A percentile compares a stretch with the other conserved stretches of the same genome.
phyloP scores from a whole-genome alignment of 2,113 vertebrate species.

The Ibidorhyncha struthersii region DNA sequence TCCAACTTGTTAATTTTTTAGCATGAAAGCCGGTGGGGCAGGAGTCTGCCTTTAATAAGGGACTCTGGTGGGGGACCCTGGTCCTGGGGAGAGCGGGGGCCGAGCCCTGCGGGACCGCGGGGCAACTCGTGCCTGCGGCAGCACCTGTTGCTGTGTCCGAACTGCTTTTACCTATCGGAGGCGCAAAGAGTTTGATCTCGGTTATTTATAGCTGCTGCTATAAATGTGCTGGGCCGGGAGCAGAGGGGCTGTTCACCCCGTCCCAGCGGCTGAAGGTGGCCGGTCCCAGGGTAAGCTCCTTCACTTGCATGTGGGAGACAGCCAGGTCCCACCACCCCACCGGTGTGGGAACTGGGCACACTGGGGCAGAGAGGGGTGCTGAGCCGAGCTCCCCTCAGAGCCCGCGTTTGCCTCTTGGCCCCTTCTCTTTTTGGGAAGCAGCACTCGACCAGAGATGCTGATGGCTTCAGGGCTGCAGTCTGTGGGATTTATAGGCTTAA shows the following conservation, averaged over 20 bases:
- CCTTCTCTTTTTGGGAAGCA: background rate
- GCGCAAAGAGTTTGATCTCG: background rate
- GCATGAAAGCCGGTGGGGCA: background rate
- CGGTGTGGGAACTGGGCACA: background rate
- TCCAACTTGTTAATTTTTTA: background rate
- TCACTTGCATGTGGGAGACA: too few species aligned
- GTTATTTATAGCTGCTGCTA: constrained; percentile 78
- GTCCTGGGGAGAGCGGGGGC: background rate
- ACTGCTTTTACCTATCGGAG: background rate
- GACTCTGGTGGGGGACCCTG: background rate
- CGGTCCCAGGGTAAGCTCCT: background rate
- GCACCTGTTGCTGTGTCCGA: background rate
- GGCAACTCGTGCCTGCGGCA: background rate
- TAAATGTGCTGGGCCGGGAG: constrained; percentile 61
- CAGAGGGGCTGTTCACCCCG: background rate
- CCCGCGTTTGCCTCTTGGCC: fast-evolving
- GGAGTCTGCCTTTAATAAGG: background rate
- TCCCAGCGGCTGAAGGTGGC: background rate
- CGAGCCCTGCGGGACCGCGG: fast-evolving
- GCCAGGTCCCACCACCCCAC: too few species aligned
- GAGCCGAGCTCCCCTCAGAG: background rate
- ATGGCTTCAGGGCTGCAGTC: background rate
- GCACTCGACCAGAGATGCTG: fast-evolving
- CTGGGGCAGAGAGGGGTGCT: background rate
- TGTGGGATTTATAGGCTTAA: fast-evolving